Evolutionary conservation across 2,888 invertebrate genomes (phyloP), one percentile per base, ranked within the genome.

Genomic region (Phalangium opilio): DNA sequence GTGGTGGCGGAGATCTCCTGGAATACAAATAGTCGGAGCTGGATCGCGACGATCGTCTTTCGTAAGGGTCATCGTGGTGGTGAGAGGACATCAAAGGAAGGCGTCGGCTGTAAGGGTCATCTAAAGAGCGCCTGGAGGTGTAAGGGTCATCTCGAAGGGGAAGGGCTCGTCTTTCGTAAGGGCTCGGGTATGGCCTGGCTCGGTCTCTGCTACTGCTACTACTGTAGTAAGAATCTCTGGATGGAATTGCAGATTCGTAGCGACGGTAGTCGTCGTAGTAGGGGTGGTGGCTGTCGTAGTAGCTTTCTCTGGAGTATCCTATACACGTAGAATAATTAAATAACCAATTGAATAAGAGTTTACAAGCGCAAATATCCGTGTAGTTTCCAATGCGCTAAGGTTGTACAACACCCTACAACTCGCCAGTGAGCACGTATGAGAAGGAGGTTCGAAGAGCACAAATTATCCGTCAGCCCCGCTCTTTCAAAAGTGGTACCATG

Each of bases 141-240:
- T 27, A 44, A 4, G 43, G 40, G 12, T 51, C 51, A 27, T 27
- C 27, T 17, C 51, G 38, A 34, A 50, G 38, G 0, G 50, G 47
- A n/a, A 47, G 47, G 42, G 45, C 34, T 14, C 44, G 7, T 2
- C 52, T 20, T 14, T 53, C 53, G 43, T 49, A 53, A 4, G 51
- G 48, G 2, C 45, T 41, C 17, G 53, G 51, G 19, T 53, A 53
- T 15, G 53, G 53, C n/a, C 50, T 36, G 43, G 49, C 40, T 15
- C 53, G 46, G 3, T 48, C 45, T 15, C 52, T 34, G 2, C 45
- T 44, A 17, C 42, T 44, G 27, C 27, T 27, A 27, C 27, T 27
- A 27, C 27, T 27, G 41, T 50, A 50, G 33, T 43, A 52, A 7
- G 52, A 47, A 18, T 52, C 52, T 35, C 44, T 18, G 14, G 44